Evolutionary conservation across 2,113 vertebrate genomes (phyloP).

Genomic region (Parotia lawesii): DNA sequence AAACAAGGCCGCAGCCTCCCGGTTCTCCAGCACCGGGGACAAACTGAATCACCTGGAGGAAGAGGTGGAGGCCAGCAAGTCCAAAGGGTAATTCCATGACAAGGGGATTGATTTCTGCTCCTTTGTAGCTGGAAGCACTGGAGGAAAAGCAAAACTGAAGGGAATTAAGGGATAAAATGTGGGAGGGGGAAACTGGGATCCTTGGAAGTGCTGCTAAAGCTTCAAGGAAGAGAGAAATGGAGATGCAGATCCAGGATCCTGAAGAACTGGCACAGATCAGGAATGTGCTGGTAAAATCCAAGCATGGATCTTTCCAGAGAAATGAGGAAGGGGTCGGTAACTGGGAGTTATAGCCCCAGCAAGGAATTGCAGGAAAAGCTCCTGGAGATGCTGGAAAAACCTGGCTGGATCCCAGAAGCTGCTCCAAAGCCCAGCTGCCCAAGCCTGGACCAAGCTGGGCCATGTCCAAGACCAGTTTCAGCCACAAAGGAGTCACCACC

Average conservation of each 20-base stretch:
- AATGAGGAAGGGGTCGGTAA: background rate
- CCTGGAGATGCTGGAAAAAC: background rate
- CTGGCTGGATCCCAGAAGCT: background rate
- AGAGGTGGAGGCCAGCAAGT: background rate
- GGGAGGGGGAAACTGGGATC: background rate
- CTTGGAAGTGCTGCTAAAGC: background rate
- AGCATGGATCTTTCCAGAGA: background rate
- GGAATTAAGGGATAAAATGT: fast-evolving
- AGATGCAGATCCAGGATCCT: background rate
- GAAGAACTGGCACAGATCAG: background rate
- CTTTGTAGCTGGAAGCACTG: background rate
- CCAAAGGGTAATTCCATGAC: background rate
- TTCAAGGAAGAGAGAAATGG: background rate
- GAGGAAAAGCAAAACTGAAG: background rate
- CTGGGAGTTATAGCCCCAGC: background rate
- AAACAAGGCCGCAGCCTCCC: background rate
- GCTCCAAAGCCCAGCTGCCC: background rate
- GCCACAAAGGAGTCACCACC: background rate
- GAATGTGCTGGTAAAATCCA: background rate
- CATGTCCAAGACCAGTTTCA: background rate
- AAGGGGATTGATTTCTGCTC: background rate
- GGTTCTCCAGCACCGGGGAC: background rate
- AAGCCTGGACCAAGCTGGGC: background rate
- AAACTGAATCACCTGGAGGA: background rate
- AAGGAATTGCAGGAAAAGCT: background rate